phyloP scores from a whole-genome alignment of 2,888 invertebrate genomes.

The Nematopogon swammerdamellus region DNA sequence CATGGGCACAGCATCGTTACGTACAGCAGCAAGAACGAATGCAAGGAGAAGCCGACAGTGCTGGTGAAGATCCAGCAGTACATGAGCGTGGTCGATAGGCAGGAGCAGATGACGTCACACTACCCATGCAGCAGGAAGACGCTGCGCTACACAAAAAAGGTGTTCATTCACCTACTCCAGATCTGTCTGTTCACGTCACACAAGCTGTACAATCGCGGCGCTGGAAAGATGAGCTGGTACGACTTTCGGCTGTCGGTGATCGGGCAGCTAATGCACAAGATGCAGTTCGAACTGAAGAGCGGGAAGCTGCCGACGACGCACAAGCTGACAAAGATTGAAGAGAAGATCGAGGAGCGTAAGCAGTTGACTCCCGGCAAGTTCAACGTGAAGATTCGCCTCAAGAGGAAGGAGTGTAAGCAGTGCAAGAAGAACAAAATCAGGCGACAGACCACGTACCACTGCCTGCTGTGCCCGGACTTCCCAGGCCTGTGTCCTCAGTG shows the following conservation, averaged over 20 bases:
- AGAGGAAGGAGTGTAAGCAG: neutral
- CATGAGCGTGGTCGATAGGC: neutral
- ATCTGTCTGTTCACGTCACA: neutral
- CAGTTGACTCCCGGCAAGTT: neutral
- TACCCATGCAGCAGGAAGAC: neutral
- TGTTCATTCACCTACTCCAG: neutral
- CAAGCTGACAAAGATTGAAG: neutral
- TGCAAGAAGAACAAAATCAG: neutral
- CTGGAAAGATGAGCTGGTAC: neutral
- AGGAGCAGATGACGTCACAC: neutral
- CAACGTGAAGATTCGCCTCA: neutral
- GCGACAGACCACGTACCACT: neutral
- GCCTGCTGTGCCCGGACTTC: neutral
- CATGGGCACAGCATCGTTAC: neutral
- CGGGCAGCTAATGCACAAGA: neutral
- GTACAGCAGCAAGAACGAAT: neutral
- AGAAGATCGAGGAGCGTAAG: neutral
- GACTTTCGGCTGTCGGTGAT: neutral
- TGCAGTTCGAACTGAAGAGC: no score
- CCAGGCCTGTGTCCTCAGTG: neutral
- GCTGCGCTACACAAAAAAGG: neutral
- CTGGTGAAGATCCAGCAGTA: neutral
- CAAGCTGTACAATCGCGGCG: neutral
- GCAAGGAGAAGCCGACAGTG: neutral
- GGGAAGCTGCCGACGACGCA: neutral